Evolutionary conservation across 2,888 invertebrate genomes (phyloP), one percentile per base, ranked within the genome.

Genomic region (Cynaeus angustus): DNA sequence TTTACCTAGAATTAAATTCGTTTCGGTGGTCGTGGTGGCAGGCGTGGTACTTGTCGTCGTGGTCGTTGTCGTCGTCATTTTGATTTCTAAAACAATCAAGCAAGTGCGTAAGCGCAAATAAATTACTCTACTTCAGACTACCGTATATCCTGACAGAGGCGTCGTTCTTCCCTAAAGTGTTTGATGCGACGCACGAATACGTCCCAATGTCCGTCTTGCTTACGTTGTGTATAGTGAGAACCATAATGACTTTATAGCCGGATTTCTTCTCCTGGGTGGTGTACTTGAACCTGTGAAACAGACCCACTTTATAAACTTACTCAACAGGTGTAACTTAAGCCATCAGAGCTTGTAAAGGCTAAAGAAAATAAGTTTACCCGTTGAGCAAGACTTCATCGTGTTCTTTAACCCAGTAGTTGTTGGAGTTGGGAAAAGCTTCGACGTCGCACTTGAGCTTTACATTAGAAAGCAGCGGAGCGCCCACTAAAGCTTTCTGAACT

Each of bases 101-200:
- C 37, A 37, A 3, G 16, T n/a, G 48, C n/a, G n/a, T n/a, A n/a
- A n/a, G n/a, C n/a, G n/a, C n/a, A n/a, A n/a, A n/a, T n/a, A n/a
- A n/a, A n/a, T n/a, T n/a, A n/a, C n/a, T n/a, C n/a, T n/a, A n/a
- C n/a, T n/a, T n/a, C n/a, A n/a, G n/a, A n/a, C 87, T 84, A 92
- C 92, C 91, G 80, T 91, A 91, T 52, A 93, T 85, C 73, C 91
- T 85, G 68, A 92, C 87, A 13, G 89, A 90, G 28, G 91, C 91
- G 77, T 92, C 91, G 0, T 91, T 88, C 79, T 89, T 90, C 2
- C 93, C 93, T 83, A 92, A 87, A 7, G 90, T 89, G 77, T 93
- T 93, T 6, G 90, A 89, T 0, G 92, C 90, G 0, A 91, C 88
- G 80, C 93, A 93, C 52, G 89, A 90, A 82, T 92, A 93, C 1